These are phyloP conservation scores for Hapalemur alaotrensis DNA, from an alignment of 2,797 vertebrate genomes.

Conservation along the genomic window DNA sequence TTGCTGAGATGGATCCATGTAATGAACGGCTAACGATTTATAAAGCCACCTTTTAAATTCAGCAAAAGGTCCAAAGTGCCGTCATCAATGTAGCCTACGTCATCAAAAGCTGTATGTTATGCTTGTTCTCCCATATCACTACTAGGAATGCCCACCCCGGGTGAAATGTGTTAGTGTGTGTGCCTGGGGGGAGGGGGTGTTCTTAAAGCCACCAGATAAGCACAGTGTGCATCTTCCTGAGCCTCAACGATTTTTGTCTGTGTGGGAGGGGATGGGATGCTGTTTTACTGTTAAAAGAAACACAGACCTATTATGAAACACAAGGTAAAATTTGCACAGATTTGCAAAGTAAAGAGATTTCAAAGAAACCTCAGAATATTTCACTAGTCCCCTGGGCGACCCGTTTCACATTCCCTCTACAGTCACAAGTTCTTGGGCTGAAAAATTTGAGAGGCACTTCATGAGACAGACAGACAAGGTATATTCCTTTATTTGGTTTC, in stretches of 20 bases:
- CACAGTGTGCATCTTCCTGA: neutral
- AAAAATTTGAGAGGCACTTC: neutral
- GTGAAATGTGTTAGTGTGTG: neutral
- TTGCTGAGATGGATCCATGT: neutral
- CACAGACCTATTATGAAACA: neutral
- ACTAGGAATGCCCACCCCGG: neutral
- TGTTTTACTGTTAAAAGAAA: constrained; percentile 28
- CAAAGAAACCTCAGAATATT: neutral
- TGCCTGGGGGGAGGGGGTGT: fast-evolving
- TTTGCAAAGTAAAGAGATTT: constrained; percentile 26
- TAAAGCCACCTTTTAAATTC: neutral
- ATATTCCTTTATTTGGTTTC: neutral
- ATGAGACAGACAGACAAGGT: neutral
- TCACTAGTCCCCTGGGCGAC: neutral
- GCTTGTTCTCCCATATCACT: neutral
- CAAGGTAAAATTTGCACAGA: neutral
- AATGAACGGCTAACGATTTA: neutral
- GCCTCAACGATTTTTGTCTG: neutral
- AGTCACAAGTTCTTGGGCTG: neutral
- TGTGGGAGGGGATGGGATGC: neutral
- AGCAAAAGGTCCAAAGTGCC: neutral
- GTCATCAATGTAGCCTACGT: neutral
- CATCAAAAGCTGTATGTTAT: neutral
- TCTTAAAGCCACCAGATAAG: neutral
- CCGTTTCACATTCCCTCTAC: neutral